A percentile compares a stretch with the other conserved stretches of the same genome.
Evolutionary conservation across 1,140 invertebrate genomes (phyloP).

Genomic region (Reticulitermes speratus): DNA sequence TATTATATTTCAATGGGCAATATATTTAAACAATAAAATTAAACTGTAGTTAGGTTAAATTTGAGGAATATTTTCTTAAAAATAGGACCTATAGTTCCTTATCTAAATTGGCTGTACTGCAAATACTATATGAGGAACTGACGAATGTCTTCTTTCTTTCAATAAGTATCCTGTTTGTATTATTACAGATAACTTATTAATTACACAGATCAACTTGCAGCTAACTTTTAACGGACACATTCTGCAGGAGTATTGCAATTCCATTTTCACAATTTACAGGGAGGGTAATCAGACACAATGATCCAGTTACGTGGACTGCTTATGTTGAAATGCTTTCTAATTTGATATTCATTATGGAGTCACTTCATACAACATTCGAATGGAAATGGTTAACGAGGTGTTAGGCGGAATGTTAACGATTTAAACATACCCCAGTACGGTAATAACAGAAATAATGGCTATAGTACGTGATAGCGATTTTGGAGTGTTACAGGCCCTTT

Average conservation of each 20-base stretch:
- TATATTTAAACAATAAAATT: no score
- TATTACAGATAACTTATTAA: no score
- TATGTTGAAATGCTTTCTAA: not conserved
- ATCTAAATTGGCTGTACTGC: no score
- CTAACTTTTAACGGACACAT: no score
- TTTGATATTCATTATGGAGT: not conserved
- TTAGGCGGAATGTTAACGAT: not conserved
- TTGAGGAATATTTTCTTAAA: no score
- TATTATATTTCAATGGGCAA: no score
- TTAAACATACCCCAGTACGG: not conserved
- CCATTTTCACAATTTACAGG: not conserved
- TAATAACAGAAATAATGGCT: not conserved
- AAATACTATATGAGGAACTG: no score
- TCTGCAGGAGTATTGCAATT: not conserved
- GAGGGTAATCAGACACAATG: not conserved
- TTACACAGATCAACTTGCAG: no score
- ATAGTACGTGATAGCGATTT: not conserved
- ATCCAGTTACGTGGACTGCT: not conserved
- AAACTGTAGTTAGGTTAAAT: no score
- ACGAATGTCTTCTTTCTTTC: no score
- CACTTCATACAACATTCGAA: conserved; percentile 7
- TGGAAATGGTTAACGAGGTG: not conserved
- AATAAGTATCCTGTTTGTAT: no score
- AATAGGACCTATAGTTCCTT: no score
- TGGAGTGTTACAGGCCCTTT: not conserved